Conservation (phyloP, 2,797 vertebrate species). For the Gymnopithys bicolor region DNA sequence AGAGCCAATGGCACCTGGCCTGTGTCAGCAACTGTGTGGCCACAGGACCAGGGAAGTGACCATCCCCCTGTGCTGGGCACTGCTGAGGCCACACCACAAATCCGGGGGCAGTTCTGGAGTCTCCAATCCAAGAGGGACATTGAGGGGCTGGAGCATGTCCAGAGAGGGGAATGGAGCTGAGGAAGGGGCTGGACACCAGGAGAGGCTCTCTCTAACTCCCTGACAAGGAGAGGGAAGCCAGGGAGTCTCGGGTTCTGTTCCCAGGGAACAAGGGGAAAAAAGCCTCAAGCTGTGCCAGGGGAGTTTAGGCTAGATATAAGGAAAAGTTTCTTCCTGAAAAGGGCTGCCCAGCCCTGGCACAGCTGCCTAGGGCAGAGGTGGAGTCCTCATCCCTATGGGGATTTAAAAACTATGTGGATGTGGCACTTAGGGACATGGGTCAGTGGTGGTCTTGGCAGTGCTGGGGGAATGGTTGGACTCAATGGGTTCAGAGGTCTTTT, state of each 20-base stretch:
- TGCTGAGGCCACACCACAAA: not conserved
- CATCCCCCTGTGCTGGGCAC: not conserved
- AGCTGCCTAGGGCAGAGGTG: not conserved
- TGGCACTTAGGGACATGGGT: not conserved
- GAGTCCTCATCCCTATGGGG: not conserved
- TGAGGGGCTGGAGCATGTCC: rapidly evolving
- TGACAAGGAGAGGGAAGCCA: not conserved
- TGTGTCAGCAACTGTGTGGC: not conserved
- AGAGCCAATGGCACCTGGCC: not conserved
- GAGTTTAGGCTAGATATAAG: rapidly evolving
- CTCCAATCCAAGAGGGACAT: not conserved
- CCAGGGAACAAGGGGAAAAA: not conserved
- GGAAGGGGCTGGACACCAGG: not conserved
- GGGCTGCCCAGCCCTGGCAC: not conserved
- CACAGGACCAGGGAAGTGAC: not conserved
- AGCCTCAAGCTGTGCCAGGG: rapidly evolving
- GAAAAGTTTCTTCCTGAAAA: not conserved
- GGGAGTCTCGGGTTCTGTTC: rapidly evolving
- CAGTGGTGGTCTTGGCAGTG: not conserved
- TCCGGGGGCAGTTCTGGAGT: not conserved
- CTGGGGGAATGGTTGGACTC: not conserved
- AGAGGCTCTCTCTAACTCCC: rapidly evolving
- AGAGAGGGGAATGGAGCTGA: rapidly evolving
- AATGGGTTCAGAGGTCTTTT: not conserved
- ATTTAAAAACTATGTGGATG: rapidly evolving